Evolutionary conservation across 2,797 vertebrate species (phyloP).

Genomic region (Gymnocypris eckloni): DNA sequence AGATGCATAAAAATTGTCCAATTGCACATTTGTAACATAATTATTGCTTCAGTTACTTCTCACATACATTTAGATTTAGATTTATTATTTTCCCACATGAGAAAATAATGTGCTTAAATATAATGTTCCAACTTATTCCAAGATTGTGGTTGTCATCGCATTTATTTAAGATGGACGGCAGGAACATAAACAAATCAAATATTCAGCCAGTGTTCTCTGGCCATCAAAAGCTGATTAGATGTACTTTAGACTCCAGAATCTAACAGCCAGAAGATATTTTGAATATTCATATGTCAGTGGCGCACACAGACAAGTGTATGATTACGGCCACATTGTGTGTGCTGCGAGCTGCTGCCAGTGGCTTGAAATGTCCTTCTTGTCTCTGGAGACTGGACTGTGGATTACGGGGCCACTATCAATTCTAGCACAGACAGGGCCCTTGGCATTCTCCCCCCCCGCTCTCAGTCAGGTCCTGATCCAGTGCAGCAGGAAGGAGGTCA

Average conservation of each 20-base stretch:
- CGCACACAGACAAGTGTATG: constrained; percentile 5
- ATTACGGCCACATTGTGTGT: constrained; percentile 25
- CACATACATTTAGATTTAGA: neutral
- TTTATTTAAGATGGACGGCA: neutral
- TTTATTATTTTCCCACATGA: neutral
- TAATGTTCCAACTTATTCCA: neutral
- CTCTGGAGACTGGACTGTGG: constrained; percentile 41
- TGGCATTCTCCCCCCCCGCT: constrained; percentile 35
- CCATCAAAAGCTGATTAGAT: constrained; percentile 25
- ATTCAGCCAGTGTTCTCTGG: constrained; percentile 32
- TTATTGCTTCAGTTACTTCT: neutral
- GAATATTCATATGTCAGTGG: constrained; percentile 38
- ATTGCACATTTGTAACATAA: neutral
- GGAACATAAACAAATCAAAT: constrained; percentile 22
- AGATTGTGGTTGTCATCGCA: neutral
- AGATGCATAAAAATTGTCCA: neutral
- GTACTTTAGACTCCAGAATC: constrained; percentile 14
- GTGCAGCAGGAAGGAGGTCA: constrained; percentile 50
- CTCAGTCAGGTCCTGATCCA: constrained; percentile 37
- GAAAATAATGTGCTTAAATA: neutral
- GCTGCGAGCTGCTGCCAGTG: constrained; percentile 28
- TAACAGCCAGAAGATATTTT: constrained; percentile 8
- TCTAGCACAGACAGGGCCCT: constrained; percentile 38
- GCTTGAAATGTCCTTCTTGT: constrained; percentile 37
- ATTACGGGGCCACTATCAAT: constrained; percentile 48